phyloP scores from a whole-genome alignment of 2,888 invertebrate species.

The Hofmannophila pseudospretella region DNA sequence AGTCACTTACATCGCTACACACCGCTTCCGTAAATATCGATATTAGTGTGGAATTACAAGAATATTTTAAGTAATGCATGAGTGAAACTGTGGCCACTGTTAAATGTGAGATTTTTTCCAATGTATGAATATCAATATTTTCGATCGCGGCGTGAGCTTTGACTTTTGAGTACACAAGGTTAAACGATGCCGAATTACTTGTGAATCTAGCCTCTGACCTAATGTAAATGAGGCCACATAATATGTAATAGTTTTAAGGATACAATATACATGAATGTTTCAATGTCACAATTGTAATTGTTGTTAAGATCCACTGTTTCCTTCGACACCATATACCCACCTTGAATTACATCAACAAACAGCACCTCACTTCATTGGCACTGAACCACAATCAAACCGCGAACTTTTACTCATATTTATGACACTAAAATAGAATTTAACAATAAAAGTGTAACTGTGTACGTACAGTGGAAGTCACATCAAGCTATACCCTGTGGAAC shows the following conservation, averaged over 20 bases:
- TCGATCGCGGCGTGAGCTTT: conserved; percentile 36
- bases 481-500: too few relatives aligned
- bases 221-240: conserved; percentile 28
- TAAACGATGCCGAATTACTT: conserved; percentile 52
- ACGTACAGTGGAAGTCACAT: too few relatives aligned
- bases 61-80: conserved; percentile 42
- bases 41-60: conserved; percentile 33
- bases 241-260: conserved; percentile 31
- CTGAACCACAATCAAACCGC: too few relatives aligned
- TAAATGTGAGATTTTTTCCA: conserved; percentile 21
- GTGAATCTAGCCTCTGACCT: conserved; percentile 35
- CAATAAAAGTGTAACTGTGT: too few relatives aligned
- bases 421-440: too few relatives aligned
- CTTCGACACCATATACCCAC: conserved; percentile 16
- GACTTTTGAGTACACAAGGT: conserved; percentile 32
- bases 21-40: conserved; percentile 41
- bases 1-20: conserved; percentile 39
- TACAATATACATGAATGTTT: conserved; percentile 38
- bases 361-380: conserved; percentile 8
- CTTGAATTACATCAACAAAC: conserved; percentile 19
- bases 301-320: conserved; percentile 19
- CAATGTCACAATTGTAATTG: conserved; percentile 25
- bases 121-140: conserved; percentile 35
- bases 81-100: conserved; percentile 25
- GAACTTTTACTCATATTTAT: too few relatives aligned